Base-by-base conservation (phyloP, 2,888 invertebrate genomes). In the Drosophila colorata region DNA sequence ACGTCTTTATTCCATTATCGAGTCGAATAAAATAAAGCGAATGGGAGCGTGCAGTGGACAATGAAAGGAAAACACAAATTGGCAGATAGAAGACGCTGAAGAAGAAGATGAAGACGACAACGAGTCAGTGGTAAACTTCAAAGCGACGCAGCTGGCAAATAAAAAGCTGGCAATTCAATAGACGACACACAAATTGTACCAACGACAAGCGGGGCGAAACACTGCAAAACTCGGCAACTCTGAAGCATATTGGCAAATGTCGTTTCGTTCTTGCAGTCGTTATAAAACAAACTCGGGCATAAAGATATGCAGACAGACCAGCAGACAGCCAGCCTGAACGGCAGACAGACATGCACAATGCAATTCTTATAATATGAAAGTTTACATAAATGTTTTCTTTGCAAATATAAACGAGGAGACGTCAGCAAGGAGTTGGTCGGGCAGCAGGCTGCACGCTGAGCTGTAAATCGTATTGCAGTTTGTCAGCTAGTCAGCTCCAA, bases 371-470 rank as follows among this genome's bases (percentile, higher is more conserved):
- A 78, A 72, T 68, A 85, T 81, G 46, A 75, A 81, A 81, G 79
- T 81, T 83, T 78, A 85, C 85, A 87, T 78, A 87, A 83, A 83
- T 83, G 83, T 83, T 83, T 71, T 81, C 87, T 69, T 69, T 56
- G 84, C 75, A 78, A 84, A 87, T 75, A 77, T 59, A 72, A 74
- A 63, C 58, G 51, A 78, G 58, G 43, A 43, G 63, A 14, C 41
- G 61, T 37, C 38, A 40, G 48, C 31, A 8, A 11, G 33, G 2
- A 25, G 14, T n/a, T 23, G 31, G 16, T 5, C 8, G 31, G 43
- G 11, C 14, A 31, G 28, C 28, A 28, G 13, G 25, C 25, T 25
- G n/a, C 40, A 28, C 16, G 18, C 28, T 63, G 67, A 70, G 61
- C 83, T 82, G 72, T 56, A 80, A 76, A 80, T 82, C 73, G 80